Evolutionary conservation across 2,797 vertebrate species (phyloP).

Genomic region (Anabacerthia variegaticeps): DNA sequence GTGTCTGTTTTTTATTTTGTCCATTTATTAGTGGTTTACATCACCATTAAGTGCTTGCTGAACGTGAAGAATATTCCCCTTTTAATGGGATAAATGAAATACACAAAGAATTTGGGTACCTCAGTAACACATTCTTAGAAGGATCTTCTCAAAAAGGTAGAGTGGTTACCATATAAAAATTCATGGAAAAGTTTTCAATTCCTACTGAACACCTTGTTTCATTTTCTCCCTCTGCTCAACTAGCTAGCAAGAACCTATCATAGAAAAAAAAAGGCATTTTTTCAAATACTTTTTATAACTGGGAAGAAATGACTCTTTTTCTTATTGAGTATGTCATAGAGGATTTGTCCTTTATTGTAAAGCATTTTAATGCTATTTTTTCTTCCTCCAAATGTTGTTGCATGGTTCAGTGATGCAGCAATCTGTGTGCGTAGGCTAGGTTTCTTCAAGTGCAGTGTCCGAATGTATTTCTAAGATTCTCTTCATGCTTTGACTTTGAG

Average conservation of each 20-base stretch:
- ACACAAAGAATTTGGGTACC: not conserved
- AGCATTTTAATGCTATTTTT: not conserved
- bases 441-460: not conserved
- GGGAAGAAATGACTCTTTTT: conserved; percentile 15
- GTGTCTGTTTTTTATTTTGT: not conserved
- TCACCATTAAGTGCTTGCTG: not conserved
- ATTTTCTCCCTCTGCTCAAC: not conserved
- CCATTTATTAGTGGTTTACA: not conserved
- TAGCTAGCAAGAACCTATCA: not conserved
- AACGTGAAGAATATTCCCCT: not conserved
- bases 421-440: not conserved
- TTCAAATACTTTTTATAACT: conserved; percentile 26
- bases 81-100: not conserved
- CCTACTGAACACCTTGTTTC: not conserved
- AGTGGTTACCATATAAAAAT: not conserved
- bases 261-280: conserved; percentile 30
- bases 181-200: not conserved
- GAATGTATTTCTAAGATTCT: conserved; percentile 1
- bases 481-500: not conserved
- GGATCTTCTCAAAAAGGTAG: not conserved
- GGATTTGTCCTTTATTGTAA: conserved; percentile 8
- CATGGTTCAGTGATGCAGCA: not conserved
- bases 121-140: not conserved
- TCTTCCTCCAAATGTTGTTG: not conserved
- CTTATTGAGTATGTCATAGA: conserved; percentile 4